phyloP scores from a whole-genome alignment of 1,140 invertebrate species.

The Lasioglossum baleicum region DNA sequence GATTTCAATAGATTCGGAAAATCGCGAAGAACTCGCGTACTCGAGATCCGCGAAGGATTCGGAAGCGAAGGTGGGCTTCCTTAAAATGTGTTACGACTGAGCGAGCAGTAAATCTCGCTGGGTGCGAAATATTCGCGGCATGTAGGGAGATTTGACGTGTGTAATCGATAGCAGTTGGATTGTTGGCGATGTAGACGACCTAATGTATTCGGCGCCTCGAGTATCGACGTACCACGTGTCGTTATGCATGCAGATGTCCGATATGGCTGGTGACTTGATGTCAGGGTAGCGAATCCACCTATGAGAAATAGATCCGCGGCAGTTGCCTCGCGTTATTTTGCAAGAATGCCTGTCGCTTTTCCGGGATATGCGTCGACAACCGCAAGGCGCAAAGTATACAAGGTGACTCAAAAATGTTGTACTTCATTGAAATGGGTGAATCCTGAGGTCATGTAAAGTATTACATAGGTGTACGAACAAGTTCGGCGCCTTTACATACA shows the following conservation, averaged over 20 bases:
- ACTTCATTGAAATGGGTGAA: too few relatives aligned
- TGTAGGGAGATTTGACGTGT: not conserved
- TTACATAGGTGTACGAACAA: too few relatives aligned
- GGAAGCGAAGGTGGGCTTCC: not conserved
- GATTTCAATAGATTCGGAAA: not conserved
- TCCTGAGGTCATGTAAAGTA: too few relatives aligned
- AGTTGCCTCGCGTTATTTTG: not conserved
- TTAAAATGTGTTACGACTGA: not conserved
- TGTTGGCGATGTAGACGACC: slow-evolving; percentile 39
- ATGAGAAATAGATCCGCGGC: not conserved
- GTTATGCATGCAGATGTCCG: slow-evolving; percentile 13
- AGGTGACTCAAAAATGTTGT: too few relatives aligned
- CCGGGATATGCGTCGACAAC: not conserved
- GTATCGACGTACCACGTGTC: slow-evolving; percentile 49
- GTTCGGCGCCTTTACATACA: too few relatives aligned
- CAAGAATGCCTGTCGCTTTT: not conserved
- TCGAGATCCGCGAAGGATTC: not conserved
- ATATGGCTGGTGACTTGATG: not conserved
- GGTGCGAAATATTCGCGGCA: not conserved
- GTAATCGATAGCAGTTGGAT: slow-evolving; percentile 15
- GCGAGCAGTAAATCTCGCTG: not conserved
- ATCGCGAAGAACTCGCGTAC: not conserved
- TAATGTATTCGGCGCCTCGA: slow-evolving; percentile 64
- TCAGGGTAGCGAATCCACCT: not conserved
- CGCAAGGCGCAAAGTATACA: not conserved